phyloP scores from a whole-genome alignment of 2,888 invertebrate genomes.

The Cataglyphis rosenhaueri region DNA sequence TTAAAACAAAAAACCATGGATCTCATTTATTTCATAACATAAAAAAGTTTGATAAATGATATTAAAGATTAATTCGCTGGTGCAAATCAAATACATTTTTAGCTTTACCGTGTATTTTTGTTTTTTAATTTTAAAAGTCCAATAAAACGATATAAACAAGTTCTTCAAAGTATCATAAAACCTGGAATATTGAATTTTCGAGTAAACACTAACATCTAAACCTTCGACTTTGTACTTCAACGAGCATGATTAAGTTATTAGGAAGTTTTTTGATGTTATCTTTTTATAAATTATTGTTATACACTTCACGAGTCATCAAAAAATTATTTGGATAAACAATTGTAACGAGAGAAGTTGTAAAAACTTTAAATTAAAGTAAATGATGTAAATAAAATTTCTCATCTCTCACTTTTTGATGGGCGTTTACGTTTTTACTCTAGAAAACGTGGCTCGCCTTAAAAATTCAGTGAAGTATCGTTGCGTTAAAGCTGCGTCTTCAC shows the following conservation, averaged over 20 bases:
- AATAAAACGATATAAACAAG: neutral
- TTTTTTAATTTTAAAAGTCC: neutral
- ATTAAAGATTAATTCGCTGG: neutral
- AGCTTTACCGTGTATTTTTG: neutral
- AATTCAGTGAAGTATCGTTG: slow-evolving; percentile 13
- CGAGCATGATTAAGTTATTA: slow-evolving; percentile 5
- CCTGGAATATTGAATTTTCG: neutral
- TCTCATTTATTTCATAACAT: neutral
- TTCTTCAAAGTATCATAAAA: neutral
- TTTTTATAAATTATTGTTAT: slow-evolving; percentile 30
- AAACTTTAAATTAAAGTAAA: slow-evolving; percentile 13
- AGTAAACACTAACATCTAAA: neutral
- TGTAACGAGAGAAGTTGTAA: neutral
- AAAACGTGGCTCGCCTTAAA: slow-evolving; percentile 50
- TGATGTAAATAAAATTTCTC: slow-evolving; percentile 68
- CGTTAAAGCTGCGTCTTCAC: slow-evolving; percentile 53
- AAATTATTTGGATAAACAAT: neutral
- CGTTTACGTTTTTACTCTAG: slow-evolving; percentile 35
- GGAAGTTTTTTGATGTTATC: neutral
- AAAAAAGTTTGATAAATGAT: neutral
- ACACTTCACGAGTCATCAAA: slow-evolving; percentile 1
- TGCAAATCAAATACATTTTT: neutral
- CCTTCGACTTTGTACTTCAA: slow-evolving; percentile 40
- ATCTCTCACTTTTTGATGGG: slow-evolving; percentile 40
- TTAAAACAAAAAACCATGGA: neutral